Percentiles rank a stretch among this genome's conserved stretches.
These are phyloP conservation scores for Gasterosteus aculeatus DNA, from an alignment of 2,113 vertebrate genomes.

Conservation along the genomic window DNA sequence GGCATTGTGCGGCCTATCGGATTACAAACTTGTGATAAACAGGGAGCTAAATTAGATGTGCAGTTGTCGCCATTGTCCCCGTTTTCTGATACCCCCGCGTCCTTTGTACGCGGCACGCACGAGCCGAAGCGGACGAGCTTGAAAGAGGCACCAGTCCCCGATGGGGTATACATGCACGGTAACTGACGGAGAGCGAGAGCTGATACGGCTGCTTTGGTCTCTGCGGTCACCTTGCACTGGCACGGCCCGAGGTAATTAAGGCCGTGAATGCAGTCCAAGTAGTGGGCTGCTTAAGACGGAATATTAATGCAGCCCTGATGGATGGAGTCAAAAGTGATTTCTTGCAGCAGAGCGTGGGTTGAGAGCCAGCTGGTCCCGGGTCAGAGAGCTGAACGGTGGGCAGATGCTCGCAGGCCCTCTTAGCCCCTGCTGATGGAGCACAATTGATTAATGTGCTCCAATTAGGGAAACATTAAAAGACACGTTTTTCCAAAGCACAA, in stretches of 20 bases:
- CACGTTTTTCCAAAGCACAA: constrained; percentile 70
- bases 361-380: constrained; percentile 81
- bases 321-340: constrained; percentile 86
- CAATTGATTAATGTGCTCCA: constrained; percentile 82
- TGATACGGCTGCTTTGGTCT: constrained; percentile 70
- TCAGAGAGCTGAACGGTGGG: constrained; percentile 70
- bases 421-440: constrained; percentile 76
- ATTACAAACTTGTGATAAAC: constrained; percentile 84
- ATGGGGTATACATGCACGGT: constrained; percentile 79
- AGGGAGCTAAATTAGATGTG: constrained; percentile 84
- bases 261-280: constrained; percentile 60
- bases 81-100: constrained; percentile 78
- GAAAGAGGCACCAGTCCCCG: constrained; percentile 71
- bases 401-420: constrained; percentile 72
- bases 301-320: constrained; percentile 85
- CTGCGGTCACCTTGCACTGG: constrained; percentile 69
- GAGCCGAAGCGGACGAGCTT: constrained; percentile 61
- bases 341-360: constrained; percentile 78
- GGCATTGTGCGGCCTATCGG: constrained; percentile 80
- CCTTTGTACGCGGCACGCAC: constrained; percentile 60
- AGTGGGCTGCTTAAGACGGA: constrained; percentile 72
- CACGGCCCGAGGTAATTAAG: constrained; percentile 78
- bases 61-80: constrained; percentile 86
- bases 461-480: constrained; percentile 82
- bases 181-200: constrained; percentile 72